Conservation (phyloP, 2,113 vertebrate species). For the Tupaia chinensis region DNA sequence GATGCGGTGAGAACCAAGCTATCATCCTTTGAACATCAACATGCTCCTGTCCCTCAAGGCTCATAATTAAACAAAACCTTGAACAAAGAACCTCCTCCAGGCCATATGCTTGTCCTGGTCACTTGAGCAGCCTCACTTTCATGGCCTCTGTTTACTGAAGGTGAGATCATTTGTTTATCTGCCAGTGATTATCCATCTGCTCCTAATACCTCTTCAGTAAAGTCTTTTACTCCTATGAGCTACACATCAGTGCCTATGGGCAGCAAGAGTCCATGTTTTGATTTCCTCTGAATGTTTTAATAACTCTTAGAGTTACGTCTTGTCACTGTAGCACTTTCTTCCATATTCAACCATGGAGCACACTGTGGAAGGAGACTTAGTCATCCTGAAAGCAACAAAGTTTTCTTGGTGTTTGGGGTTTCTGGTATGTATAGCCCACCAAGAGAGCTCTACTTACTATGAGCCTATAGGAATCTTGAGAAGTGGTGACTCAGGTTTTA, state of each 20-base stretch:
- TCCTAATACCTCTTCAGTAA: not conserved
- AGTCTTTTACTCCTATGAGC: not conserved
- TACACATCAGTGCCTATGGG: not conserved
- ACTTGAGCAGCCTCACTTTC: not conserved
- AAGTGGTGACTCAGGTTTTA: not conserved
- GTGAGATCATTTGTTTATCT: conserved; percentile 37
- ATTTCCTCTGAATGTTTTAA: conserved; percentile 35
- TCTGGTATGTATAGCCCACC: not conserved
- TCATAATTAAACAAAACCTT: not conserved
- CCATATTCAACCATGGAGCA: not conserved
- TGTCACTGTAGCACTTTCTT: not conserved
- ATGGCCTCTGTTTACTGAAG: not conserved
- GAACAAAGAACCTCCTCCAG: not conserved
- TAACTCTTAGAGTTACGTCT: not conserved
- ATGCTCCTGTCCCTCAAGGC: not conserved
- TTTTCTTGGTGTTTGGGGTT: not conserved
- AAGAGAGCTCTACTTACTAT: not conserved
- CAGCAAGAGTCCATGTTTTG: not conserved
- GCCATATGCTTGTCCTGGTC: not conserved
- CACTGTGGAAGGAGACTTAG: not conserved
- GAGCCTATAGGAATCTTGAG: not conserved
- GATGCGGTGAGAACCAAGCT: not conserved
- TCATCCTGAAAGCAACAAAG: not conserved
- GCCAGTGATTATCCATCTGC: not conserved
- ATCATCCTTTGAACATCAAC: not conserved